Percentiles rank a stretch among this genome's conserved stretches.
Conservation (phyloP, 2,888 invertebrate genomes). For the Pristionchus exspectatus region DNA sequence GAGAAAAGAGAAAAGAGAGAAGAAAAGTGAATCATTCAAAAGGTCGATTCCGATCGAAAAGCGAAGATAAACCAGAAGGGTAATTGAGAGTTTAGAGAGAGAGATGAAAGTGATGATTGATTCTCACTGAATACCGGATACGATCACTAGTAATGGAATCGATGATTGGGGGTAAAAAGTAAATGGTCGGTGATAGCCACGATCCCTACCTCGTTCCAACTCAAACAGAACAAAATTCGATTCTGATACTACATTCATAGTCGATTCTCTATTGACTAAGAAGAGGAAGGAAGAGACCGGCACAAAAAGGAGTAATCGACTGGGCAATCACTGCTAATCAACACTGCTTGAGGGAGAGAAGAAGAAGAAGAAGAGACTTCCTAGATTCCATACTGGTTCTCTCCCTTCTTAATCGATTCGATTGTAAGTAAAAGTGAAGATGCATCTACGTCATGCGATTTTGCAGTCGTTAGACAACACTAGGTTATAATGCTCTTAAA, state of each 20-base stretch:
- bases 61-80: conserved; percentile 30
- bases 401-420: background rate
- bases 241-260: conserved; percentile 18
- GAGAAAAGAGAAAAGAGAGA: background rate
- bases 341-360: background rate
- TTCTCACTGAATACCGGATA: background rate
- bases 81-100: conserved; percentile 38
- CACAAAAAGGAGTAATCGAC: conserved; percentile 33
- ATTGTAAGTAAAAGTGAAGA: background rate
- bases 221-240: background rate
- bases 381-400: background rate
- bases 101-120: background rate
- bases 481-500: too few relatives aligned
- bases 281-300: conserved; percentile 15
- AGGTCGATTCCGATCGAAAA: conserved; percentile 4
- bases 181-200: background rate
- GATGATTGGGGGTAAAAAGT: background rate
- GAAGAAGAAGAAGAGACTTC: background rate
- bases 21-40: conserved; percentile 1
- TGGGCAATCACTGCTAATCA: conserved; percentile 27
- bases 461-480: background rate
- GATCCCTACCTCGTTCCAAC: background rate
- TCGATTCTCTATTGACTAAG: background rate
- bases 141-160: conserved; percentile 6
- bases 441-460: background rate